phyloP scores from a whole-genome alignment of 2,888 invertebrate genomes.

The Phragmatobia fuliginosa region DNA sequence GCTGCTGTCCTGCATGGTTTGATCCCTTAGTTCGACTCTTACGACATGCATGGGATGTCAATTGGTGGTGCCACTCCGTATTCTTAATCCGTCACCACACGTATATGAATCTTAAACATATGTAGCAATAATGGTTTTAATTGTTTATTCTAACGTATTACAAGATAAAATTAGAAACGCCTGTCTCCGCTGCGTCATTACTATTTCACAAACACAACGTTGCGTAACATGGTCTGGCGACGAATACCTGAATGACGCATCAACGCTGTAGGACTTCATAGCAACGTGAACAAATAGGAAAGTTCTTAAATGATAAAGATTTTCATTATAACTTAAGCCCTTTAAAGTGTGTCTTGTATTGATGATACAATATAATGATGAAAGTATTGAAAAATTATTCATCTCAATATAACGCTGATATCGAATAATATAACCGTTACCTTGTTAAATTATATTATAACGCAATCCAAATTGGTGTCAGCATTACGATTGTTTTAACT shows the following conservation, averaged over 20 bases:
- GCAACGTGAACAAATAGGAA: conserved; percentile 18
- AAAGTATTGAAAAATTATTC: not conserved
- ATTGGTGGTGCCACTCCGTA: no score
- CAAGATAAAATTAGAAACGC: conserved; percentile 5
- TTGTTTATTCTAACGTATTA: not conserved
- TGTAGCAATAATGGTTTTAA: not conserved
- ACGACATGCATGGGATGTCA: no score
- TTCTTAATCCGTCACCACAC: no score
- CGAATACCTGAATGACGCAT: conserved; percentile 33
- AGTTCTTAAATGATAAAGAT: conserved; percentile 11
- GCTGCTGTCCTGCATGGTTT: no score
- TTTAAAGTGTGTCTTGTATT: not conserved
- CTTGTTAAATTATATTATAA: not conserved
- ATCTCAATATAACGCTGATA: not conserved
- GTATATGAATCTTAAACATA: not conserved
- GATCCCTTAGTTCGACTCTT: no score
- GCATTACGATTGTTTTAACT: not conserved
- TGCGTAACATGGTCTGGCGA: conserved; percentile 51
- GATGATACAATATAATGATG: not conserved
- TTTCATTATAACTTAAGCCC: not conserved
- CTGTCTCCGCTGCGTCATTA: conserved; percentile 43
- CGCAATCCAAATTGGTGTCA: not conserved
- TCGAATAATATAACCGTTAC: not conserved
- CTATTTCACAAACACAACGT: conserved; percentile 60
- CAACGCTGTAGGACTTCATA: conserved; percentile 23